Conservation (phyloP, 2,888 invertebrate genomes). For the Caenorhabditis uteleia region DNA sequence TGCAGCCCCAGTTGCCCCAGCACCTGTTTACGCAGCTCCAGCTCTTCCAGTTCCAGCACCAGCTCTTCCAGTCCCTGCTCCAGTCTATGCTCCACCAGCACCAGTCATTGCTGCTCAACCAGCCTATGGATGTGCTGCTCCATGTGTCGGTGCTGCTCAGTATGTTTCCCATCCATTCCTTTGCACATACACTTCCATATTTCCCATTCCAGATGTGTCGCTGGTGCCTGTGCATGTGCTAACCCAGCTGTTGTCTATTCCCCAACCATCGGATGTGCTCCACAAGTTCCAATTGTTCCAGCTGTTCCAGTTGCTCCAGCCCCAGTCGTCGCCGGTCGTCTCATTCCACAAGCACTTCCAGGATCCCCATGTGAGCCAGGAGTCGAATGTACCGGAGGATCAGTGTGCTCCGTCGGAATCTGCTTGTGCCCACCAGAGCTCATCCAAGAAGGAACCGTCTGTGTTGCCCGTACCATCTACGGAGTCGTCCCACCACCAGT, state of each 20-base stretch:
- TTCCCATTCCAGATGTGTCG: constrained; percentile 49
- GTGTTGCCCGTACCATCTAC: constrained; percentile 67
- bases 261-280: constrained; percentile 40
- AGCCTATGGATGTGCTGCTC: constrained; percentile 43
- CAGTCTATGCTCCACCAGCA: constrained; percentile 39
- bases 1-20: constrained; percentile 19
- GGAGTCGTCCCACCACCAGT: constrained; percentile 62
- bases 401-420: constrained; percentile 68
- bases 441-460: constrained; percentile 68
- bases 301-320: constrained; percentile 47
- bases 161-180: constrained; percentile 7
- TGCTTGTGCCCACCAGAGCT: constrained; percentile 69
- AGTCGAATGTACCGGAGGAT: constrained; percentile 69
- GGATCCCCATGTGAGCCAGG: constrained; percentile 67
- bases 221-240: constrained; percentile 60
- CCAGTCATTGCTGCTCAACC: constrained; percentile 47
- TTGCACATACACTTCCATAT: background rate
- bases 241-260: constrained; percentile 57
- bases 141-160: constrained; percentile 50
- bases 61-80: constrained; percentile 37
- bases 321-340: constrained; percentile 64
- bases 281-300: constrained; percentile 35
- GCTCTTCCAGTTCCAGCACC: constrained; percentile 38
- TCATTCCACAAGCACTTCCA: constrained; percentile 63
- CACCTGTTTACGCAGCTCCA: constrained; percentile 10